A percentile compares a stretch with the other conserved stretches of the same genome.
These are phyloP conservation scores for Uropsilus gracilis DNA, from an alignment of 2,113 vertebrate genomes.

Conservation along the genomic window DNA sequence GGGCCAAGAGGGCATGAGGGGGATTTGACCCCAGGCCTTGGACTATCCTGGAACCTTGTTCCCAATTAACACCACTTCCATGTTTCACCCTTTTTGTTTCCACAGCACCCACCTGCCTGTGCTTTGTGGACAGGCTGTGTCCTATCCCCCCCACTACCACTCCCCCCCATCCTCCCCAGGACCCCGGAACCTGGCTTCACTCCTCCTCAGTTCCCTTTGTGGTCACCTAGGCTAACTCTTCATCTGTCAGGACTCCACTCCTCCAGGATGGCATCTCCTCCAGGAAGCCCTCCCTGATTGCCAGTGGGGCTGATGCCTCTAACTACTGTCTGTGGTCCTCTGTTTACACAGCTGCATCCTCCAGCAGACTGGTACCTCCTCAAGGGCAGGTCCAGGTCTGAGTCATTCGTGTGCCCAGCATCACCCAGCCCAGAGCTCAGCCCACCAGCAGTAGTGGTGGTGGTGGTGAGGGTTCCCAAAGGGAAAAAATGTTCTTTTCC, in stretches of 20 bases:
- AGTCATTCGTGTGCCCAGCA: slow-evolving; percentile 55
- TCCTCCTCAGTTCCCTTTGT: neutral
- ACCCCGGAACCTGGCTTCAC: neutral
- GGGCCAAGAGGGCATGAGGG: no score
- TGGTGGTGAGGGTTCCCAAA: neutral
- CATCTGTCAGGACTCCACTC: neutral
- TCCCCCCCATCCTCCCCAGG: neutral
- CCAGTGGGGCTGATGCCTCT: neutral
- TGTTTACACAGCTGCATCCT: slow-evolving; percentile 71
- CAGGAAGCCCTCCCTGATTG: slow-evolving; percentile 12
- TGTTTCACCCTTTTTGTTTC: neutral
- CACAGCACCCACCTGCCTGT: no score
- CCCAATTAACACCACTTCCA: no score
- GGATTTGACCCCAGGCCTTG: no score
- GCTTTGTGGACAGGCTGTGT: neutral
- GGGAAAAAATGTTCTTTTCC: neutral
- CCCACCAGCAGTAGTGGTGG: neutral
- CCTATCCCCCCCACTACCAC: neutral
- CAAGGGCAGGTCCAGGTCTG: slow-evolving; percentile 36
- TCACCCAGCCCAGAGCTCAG: neutral
- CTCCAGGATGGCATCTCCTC: neutral
- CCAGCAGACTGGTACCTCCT: neutral
- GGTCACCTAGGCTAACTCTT: neutral
- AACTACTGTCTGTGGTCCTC: neutral
- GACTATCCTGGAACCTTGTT: no score